These are phyloP conservation scores for Ectemnius continuus DNA, from an alignment of 2,888 invertebrate genomes.

Conservation along the genomic window DNA sequence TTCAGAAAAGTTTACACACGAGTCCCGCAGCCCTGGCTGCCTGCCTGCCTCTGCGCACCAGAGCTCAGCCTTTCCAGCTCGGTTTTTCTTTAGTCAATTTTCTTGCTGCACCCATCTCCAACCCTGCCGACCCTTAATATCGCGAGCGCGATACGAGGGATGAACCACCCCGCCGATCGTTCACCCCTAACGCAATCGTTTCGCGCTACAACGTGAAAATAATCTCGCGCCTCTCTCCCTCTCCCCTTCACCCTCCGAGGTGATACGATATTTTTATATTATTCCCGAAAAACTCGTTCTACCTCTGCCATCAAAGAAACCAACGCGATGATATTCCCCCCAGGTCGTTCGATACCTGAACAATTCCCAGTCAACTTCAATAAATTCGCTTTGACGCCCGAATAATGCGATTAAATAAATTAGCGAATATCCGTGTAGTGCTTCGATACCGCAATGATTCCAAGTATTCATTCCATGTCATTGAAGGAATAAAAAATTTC, in stretches of 20 bases:
- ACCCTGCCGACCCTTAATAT: constrained; percentile 14
- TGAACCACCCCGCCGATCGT: not conserved
- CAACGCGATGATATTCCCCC: too few relatives aligned
- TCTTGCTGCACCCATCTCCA: constrained; percentile 45
- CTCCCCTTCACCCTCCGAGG: not conserved
- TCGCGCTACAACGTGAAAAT: constrained; percentile 3
- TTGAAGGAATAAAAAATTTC: too few relatives aligned
- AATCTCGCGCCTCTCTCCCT: not conserved
- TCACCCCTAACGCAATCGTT: constrained; percentile 2
- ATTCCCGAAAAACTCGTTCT: not conserved
- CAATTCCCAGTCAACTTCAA: too few relatives aligned
- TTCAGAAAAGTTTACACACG: constrained; percentile 76
- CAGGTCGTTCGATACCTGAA: too few relatives aligned
- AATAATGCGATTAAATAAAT: too few relatives aligned
- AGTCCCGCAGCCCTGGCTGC: constrained; percentile 64
- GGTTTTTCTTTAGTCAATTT: constrained; percentile 67
- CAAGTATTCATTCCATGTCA: too few relatives aligned
- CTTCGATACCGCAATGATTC: too few relatives aligned
- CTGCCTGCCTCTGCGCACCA: constrained; percentile 28
- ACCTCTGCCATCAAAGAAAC: not conserved
- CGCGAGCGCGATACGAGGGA: not conserved
- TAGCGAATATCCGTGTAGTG: too few relatives aligned
- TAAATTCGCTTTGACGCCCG: too few relatives aligned
- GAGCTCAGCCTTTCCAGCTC: constrained; percentile 62
- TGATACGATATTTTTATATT: constrained; percentile 2